phyloP scores from a whole-genome alignment of 2,797 vertebrate genomes.

The Podargus strigoides region DNA sequence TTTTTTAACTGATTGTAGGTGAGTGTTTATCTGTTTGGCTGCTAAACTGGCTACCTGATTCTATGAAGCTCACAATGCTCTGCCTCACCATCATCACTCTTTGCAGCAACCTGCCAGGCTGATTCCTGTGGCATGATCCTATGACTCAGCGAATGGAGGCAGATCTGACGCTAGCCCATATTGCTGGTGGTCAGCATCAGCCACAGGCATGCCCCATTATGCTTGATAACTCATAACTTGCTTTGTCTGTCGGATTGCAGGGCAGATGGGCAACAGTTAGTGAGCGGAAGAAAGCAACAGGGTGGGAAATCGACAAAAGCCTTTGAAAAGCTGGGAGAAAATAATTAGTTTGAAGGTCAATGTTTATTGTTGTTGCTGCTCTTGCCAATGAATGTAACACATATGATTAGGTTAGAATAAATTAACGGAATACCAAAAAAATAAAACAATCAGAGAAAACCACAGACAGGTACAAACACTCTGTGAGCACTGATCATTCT shows the following conservation, averaged over 20 bases:
- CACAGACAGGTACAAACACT: background rate
- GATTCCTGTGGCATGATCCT: background rate
- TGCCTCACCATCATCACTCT: background rate
- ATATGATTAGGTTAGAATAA: background rate
- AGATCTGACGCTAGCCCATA: background rate
- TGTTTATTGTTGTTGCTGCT: background rate
- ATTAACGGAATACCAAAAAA: background rate
- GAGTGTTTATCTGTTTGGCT: background rate
- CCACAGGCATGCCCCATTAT: rapidly evolving
- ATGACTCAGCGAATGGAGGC: rapidly evolving
- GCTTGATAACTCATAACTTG: background rate
- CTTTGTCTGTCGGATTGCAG: background rate
- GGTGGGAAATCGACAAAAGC: background rate
- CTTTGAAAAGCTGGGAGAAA: background rate
- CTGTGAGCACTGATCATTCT: background rate
- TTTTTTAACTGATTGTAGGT: background rate
- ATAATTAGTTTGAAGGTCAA: background rate
- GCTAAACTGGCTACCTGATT: background rate
- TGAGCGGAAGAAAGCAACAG: background rate
- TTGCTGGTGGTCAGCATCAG: rapidly evolving
- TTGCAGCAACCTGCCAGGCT: background rate
- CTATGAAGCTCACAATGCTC: background rate
- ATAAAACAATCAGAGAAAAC: background rate
- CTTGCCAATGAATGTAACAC: background rate
- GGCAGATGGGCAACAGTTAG: background rate